These are phyloP conservation scores for Chrysolina haemoptera DNA, from an alignment of 2,888 invertebrate species.

Conservation along the genomic window DNA sequence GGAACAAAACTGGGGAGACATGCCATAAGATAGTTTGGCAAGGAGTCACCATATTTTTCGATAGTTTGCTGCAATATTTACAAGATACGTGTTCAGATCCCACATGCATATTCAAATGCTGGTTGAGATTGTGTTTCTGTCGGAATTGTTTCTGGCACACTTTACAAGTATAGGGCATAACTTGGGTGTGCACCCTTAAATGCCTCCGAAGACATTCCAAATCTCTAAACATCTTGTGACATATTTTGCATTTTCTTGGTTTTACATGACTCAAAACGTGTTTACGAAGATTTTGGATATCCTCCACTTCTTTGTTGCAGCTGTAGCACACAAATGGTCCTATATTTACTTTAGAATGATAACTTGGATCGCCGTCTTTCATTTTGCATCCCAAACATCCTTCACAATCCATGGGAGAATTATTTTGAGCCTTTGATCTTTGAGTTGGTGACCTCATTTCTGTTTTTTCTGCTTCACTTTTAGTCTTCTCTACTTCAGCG, in stretches of 20 bases:
- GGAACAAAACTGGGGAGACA: too few species aligned
- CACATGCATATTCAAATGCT: constrained; percentile 38
- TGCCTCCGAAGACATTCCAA: constrained; percentile 32
- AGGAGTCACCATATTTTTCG: too few species aligned
- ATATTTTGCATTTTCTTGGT: constrained; percentile 41
- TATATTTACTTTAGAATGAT: constrained; percentile 34
- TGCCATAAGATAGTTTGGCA: too few species aligned
- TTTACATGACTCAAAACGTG: constrained; percentile 36
- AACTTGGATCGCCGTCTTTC: constrained; percentile 32
- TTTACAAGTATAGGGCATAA: constrained; percentile 42
- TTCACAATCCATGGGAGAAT: constrained; percentile 27
- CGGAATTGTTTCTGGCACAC: constrained; percentile 41
- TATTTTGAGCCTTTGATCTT: neutral
- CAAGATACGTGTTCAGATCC: constrained; percentile 36
- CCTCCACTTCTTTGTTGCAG: constrained; percentile 32
- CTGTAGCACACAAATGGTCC: constrained; percentile 37
- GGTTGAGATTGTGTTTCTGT: constrained; percentile 39
- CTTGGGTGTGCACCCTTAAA: constrained; percentile 42
- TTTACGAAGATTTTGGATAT: constrained; percentile 37
- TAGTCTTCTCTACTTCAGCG: constrained; percentile 11
- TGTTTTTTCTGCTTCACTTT: neutral
- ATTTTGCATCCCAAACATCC: constrained; percentile 42
- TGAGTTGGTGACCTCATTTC: neutral
- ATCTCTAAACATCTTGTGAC: constrained; percentile 40
- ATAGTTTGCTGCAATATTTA: constrained; percentile 37